phyloP scores from a whole-genome alignment of 2,888 invertebrate species.

The Diaprepes abbreviatus region DNA sequence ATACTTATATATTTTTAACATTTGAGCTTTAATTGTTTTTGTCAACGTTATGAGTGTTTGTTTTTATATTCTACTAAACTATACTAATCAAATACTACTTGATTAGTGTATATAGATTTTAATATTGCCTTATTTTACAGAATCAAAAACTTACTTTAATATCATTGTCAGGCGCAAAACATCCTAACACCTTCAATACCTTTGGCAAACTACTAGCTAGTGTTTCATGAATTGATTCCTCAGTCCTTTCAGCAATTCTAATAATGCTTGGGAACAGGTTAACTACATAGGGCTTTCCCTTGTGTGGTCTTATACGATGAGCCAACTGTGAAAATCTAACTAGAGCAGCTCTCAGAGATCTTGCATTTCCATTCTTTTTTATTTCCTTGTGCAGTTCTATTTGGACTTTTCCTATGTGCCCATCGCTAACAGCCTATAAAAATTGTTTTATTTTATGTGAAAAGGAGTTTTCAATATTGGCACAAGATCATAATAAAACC shows the following conservation, averaged over 20 bases:
- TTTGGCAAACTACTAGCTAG: slow-evolving; percentile 75
- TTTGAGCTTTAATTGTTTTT: too few species aligned
- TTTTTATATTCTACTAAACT: too few species aligned
- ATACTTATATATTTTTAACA: too few species aligned
- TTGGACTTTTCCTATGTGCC: slow-evolving; percentile 80
- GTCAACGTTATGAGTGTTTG: too few species aligned
- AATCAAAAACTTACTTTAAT: slow-evolving; percentile 70
- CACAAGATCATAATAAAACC: too few species aligned
- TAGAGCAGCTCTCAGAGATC: slow-evolving; percentile 82
- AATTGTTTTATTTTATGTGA: too few species aligned
- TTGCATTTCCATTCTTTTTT: slow-evolving; percentile 80
- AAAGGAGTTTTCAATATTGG: too few species aligned
- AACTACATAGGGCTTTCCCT: slow-evolving; percentile 82
- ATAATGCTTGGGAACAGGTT: slow-evolving; percentile 82
- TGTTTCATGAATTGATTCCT: slow-evolving; percentile 80
- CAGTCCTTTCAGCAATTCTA: slow-evolving; percentile 78
- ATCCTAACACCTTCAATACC: slow-evolving; percentile 77
- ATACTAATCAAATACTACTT: too few species aligned
- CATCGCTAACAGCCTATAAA: slow-evolving; percentile 73
- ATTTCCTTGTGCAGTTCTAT: slow-evolving; percentile 88
- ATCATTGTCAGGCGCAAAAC: slow-evolving; percentile 80
- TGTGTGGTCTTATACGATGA: slow-evolving; percentile 81
- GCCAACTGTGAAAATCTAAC: slow-evolving; percentile 83
- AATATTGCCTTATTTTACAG: too few species aligned
- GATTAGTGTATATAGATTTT: too few species aligned